Evolutionary conservation across 1,140 invertebrate genomes (phyloP).

Genomic region (Neuroterus valhalla): DNA sequence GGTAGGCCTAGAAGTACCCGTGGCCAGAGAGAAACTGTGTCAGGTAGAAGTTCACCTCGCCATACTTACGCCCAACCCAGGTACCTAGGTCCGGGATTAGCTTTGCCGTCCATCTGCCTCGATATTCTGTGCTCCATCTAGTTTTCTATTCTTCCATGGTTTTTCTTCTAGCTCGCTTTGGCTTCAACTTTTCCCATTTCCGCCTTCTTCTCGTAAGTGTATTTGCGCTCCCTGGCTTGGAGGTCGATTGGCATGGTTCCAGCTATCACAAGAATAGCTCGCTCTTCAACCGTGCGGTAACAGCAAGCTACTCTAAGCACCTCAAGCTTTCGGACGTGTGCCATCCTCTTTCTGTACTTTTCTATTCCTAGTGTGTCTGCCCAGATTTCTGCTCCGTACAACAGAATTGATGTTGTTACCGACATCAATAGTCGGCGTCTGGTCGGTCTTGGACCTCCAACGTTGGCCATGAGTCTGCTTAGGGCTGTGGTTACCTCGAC

Average conservation of each 20-base stretch:
- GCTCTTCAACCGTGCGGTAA: conserved; percentile 50
- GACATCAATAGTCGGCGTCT: conserved; percentile 42
- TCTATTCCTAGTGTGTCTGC: neutral
- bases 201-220: too few species aligned
- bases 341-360: conserved; percentile 26
- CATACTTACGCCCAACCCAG: too few species aligned
- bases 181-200: too few species aligned
- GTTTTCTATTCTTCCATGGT: conserved; percentile 18
- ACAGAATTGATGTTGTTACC: conserved; percentile 39
- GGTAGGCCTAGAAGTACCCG: too few species aligned
- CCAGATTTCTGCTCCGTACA: conserved; percentile 45
- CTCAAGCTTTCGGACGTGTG: too few species aligned
- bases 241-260: too few species aligned
- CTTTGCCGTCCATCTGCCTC: conserved; percentile 47
- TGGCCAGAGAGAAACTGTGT: too few species aligned
- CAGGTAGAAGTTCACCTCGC: too few species aligned
- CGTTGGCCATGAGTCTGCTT: conserved; percentile 42
- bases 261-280: conserved; percentile 45
- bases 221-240: too few species aligned
- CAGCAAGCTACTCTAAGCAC: conserved; percentile 15
- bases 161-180: conserved; percentile 26
- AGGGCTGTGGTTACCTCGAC: conserved; percentile 37
- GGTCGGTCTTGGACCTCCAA: conserved; percentile 37
- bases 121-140: too few species aligned
- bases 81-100: conserved; percentile 29